Conservation (phyloP, 2,888 invertebrate genomes). For the Endotricha flammealis region DNA sequence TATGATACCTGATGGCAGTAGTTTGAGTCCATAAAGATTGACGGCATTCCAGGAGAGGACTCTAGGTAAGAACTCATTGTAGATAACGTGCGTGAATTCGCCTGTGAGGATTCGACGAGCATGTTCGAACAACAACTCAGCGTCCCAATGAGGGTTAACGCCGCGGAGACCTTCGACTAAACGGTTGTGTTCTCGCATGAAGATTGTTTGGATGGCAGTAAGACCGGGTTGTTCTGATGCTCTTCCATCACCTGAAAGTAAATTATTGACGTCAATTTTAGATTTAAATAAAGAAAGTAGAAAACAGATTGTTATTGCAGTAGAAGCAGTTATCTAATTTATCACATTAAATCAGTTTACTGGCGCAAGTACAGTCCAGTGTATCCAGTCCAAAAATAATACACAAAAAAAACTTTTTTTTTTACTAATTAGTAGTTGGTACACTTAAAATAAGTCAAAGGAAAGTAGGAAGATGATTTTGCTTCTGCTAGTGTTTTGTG, state of each 20-base stretch:
- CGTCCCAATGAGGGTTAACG: conserved; percentile 94
- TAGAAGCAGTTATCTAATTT: no score
- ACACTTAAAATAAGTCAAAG: no score
- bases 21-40: conserved; percentile 90
- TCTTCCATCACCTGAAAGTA: conserved; percentile 84
- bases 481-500: no score
- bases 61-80: conserved; percentile 93
- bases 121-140: conserved; percentile 90
- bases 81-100: conserved; percentile 88
- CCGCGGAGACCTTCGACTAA: conserved; percentile 86
- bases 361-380: no score
- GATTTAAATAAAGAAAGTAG: no score
- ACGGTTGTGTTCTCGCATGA: conserved; percentile 93
- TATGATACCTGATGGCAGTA: conserved; percentile 81
- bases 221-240: conserved; percentile 95
- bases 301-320: no score
- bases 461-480: no score
- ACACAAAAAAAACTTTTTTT: no score
- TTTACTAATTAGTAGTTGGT: no score
- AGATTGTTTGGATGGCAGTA: conserved; percentile 92
- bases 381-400: no score
- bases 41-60: conserved; percentile 94
- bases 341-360: no score
- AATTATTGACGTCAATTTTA: neutral
- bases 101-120: conserved; percentile 87